Evolutionary conservation across 2,113 vertebrate species (phyloP).

Genomic region (Tautogolabrus adspersus): DNA sequence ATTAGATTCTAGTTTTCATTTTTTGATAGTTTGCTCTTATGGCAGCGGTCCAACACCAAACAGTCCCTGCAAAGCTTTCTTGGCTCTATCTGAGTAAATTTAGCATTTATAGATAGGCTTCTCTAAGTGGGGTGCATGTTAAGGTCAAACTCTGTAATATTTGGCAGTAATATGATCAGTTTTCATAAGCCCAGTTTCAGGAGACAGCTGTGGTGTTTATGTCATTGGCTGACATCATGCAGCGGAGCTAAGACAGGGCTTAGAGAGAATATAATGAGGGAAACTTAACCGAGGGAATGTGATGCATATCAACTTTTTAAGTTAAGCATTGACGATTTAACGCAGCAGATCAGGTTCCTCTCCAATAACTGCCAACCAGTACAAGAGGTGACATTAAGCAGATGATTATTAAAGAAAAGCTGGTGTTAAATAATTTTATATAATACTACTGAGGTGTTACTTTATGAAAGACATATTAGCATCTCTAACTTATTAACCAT

Average conservation of each 20-base stretch:
- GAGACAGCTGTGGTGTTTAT: conserved; percentile 81
- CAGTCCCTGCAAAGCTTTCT: conserved; percentile 26
- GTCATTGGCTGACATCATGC: conserved; percentile 79
- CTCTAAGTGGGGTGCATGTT: conserved; percentile 54
- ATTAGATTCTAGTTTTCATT: not conserved
- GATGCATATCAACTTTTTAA: conserved; percentile 51
- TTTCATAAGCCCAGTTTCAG: conserved; percentile 75
- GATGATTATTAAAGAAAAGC: conserved; percentile 8
- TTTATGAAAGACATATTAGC: conserved; percentile 14
- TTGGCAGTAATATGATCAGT: conserved; percentile 77
- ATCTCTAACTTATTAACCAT: not conserved
- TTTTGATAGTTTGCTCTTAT: conserved; percentile 6
- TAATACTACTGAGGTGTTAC: conserved; percentile 5
- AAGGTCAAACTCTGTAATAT: conserved; percentile 67
- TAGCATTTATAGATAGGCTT: conserved; percentile 53
- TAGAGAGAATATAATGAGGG: conserved; percentile 73
- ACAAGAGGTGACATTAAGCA: conserved; percentile 27
- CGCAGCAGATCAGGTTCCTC: conserved; percentile 26
- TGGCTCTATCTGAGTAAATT: conserved; percentile 45
- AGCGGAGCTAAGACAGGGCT: conserved; percentile 67
- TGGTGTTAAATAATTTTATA: conserved; percentile 24
- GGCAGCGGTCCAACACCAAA: conserved; percentile 5
- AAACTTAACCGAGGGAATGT: conserved; percentile 65
- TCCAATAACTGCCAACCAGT: conserved; percentile 24
- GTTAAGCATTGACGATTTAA: conserved; percentile 57